Conservation (phyloP, 2,888 invertebrate species). For the Choristoneura rosaceana region DNA sequence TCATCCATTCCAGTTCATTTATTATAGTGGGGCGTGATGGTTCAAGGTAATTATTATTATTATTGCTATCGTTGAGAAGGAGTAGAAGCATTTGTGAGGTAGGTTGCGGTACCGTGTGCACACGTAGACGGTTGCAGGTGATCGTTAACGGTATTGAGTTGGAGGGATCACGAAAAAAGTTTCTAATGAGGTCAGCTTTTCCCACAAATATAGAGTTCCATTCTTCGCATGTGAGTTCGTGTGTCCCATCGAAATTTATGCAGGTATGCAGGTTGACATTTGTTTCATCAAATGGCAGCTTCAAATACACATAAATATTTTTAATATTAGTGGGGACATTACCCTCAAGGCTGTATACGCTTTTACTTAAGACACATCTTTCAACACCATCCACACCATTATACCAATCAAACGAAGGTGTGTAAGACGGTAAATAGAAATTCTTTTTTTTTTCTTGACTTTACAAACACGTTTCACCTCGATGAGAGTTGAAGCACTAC, state of each 20-base stretch:
- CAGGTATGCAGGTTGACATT: background rate
- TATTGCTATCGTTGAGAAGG: background rate
- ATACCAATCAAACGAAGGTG: background rate
- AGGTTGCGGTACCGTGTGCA: background rate
- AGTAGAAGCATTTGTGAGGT: background rate
- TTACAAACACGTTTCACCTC: background rate
- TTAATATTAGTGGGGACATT: background rate
- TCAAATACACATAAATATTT: constrained; percentile 17
- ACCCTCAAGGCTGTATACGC: background rate
- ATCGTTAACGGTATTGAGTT: background rate
- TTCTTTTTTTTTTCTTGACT: background rate
- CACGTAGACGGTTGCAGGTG: background rate
- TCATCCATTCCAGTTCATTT: constrained; percentile 8
- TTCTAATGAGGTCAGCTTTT: background rate
- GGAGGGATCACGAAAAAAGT: constrained; percentile 10
- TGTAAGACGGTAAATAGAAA: constrained; percentile 4
- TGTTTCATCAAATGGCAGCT: constrained; percentile 3
- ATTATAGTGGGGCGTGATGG: background rate
- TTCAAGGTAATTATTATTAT: no score
- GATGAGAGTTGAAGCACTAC: background rate
- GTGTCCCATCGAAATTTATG: constrained; percentile 12
- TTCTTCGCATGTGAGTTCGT: background rate
- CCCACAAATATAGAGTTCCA: constrained; percentile 3
- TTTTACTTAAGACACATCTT: background rate
- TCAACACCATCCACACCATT: background rate